These are phyloP conservation scores for Leptopterna dolabrata DNA, from an alignment of 2,888 invertebrate species.

Conservation along the genomic window DNA sequence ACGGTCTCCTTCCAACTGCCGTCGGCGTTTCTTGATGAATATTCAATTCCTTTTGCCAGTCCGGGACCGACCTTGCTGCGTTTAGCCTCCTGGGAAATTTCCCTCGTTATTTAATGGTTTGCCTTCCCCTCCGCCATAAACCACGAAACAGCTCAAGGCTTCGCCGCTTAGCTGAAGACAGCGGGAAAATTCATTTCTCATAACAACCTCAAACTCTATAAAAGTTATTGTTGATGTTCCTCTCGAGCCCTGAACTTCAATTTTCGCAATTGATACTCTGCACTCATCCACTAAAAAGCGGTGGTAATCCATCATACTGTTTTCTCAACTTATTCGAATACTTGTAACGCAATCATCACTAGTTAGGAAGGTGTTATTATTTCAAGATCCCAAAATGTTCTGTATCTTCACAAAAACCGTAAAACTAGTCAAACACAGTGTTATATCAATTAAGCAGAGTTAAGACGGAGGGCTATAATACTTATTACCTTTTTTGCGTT, in stretches of 20 bases:
- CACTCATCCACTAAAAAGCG: background rate
- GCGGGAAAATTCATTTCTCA: background rate
- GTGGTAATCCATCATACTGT: no score
- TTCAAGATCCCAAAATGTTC: no score
- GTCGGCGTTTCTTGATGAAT: constrained; percentile 29
- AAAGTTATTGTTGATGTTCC: background rate
- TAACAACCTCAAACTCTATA: background rate
- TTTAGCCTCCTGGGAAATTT: constrained; percentile 22
- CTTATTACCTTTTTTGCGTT: no score
- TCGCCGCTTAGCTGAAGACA: background rate
- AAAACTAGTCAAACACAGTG: no score
- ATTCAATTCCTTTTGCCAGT: constrained; percentile 20
- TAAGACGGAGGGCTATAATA: no score
- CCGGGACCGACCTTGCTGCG: background rate
- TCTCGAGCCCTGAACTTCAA: background rate
- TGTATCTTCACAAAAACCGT: no score
- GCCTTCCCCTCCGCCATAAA: background rate
- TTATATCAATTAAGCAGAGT: no score
- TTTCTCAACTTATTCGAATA: no score
- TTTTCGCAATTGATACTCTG: no score
- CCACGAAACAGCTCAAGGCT: background rate
- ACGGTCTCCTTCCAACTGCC: background rate
- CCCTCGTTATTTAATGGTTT: constrained; percentile 30
- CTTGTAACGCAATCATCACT: no score
- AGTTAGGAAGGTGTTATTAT: no score